Conservation (phyloP, 2,888 invertebrate genomes). For the Minunthozetes semirufus region DNA sequence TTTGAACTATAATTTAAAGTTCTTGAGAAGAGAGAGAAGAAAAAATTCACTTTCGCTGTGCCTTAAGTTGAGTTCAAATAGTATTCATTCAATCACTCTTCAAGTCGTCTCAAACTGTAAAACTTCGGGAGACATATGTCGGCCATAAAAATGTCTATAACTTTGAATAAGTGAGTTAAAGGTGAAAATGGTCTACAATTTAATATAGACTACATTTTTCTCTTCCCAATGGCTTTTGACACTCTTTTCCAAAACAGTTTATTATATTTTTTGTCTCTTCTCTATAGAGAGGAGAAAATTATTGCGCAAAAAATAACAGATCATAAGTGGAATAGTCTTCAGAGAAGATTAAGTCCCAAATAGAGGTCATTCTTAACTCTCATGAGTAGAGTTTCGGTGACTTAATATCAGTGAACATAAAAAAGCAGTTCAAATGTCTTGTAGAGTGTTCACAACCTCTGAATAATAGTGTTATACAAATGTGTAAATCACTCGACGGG, state of each 20-base stretch:
- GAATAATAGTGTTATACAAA: neutral
- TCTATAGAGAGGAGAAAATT: neutral
- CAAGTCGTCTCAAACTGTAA: neutral
- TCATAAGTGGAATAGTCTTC: neutral
- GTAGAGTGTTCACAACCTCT: neutral
- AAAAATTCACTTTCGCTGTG: slow-evolving; percentile 4
- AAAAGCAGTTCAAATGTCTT: neutral
- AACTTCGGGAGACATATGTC: slow-evolving; percentile 8
- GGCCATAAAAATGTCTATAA: slow-evolving; percentile 26
- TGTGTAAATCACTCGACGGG: slow-evolving; percentile 28
- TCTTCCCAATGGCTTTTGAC: neutral
- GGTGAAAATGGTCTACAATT: slow-evolving; percentile 18
- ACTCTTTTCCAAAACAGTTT: neutral
- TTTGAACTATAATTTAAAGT: neutral
- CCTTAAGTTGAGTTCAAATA: neutral
- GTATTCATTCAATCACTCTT: neutral
- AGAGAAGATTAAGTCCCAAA: slow-evolving; percentile 18
- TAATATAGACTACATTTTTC: slow-evolving; percentile 4
- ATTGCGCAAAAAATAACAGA: neutral
- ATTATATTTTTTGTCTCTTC: slow-evolving; percentile 6
- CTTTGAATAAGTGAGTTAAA: slow-evolving; percentile 18
- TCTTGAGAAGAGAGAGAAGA: neutral
- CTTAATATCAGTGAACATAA: neutral
- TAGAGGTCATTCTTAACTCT: slow-evolving; percentile 4
- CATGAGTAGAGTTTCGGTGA: neutral